Percentiles rank a stretch among this genome's conserved stretches.
Evolutionary conservation across 2,797 vertebrate genomes (phyloP).

Genomic region (Takifugu ocellatus): DNA sequence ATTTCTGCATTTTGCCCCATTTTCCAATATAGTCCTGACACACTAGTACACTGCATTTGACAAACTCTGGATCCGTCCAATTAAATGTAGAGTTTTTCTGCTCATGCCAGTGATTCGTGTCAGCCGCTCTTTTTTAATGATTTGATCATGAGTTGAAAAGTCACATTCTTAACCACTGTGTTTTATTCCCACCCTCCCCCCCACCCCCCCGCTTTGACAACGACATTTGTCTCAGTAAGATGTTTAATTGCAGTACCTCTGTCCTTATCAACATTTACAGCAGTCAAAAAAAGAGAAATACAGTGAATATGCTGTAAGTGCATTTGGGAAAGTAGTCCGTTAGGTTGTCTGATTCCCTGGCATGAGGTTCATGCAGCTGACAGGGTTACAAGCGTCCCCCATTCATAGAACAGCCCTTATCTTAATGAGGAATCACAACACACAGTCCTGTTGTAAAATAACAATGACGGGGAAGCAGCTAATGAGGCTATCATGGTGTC

Average conservation of each 20-base stretch:
- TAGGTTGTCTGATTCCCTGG: slow-evolving; percentile 64
- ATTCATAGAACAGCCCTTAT: slow-evolving; percentile 76
- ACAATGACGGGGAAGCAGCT: slow-evolving; percentile 83
- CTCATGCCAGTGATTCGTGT: slow-evolving; percentile 22
- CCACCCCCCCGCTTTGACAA: slow-evolving; percentile 3
- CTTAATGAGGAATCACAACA: slow-evolving; percentile 85
- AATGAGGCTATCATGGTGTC: slow-evolving; percentile 83
- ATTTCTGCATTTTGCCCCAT: slow-evolving; percentile 15
- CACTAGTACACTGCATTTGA: slow-evolving; percentile 26
- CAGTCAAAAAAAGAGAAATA: slow-evolving; percentile 41
- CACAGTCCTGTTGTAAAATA: slow-evolving; percentile 84
- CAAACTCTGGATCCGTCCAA: slow-evolving; percentile 38
- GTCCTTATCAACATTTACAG: slow-evolving; percentile 44
- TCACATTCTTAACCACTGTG: slow-evolving; percentile 18
- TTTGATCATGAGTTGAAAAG: slow-evolving; percentile 35
- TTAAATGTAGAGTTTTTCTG: slow-evolving; percentile 48
- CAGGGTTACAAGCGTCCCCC: slow-evolving; percentile 60
- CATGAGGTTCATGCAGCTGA: slow-evolving; percentile 70
- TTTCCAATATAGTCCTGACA: slow-evolving; percentile 27
- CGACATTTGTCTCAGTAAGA: slow-evolving; percentile 34
- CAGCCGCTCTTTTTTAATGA: slow-evolving; percentile 39
- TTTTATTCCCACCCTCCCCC: slow-evolving; percentile 1
- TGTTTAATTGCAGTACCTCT: slow-evolving; percentile 37
- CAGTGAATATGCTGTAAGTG: slow-evolving; percentile 19
- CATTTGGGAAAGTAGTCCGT: slow-evolving; percentile 68